Base-by-base conservation (phyloP, 1,140 invertebrate genomes). In the Drosophila ironensis region DNA sequence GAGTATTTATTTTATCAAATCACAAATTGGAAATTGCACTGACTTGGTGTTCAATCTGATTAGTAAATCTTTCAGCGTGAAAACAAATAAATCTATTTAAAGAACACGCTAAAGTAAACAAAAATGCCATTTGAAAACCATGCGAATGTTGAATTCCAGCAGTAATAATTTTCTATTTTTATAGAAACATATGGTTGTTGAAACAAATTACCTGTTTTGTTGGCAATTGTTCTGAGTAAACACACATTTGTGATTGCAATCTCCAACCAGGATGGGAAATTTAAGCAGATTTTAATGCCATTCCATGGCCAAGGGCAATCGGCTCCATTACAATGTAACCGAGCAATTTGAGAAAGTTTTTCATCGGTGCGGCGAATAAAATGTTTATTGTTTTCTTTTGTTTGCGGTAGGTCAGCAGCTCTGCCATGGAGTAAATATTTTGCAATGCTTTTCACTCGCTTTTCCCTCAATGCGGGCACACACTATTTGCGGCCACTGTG, bases 341-440 rank as follows among this genome's bases (percentile, higher is more conserved):
- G 3, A 71, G 30, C 20, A 33, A 28, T 28, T 64, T 56, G 69
- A 41, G 78, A 82, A 82, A 82, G 73, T 82, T 76, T 35, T 40
- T 35, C 6, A 2, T 42, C 20, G 4, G 24, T 41, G 35, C 6
- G 50, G 48, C 17, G 19, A 28, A 28, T 33, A 2, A 41, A 69
- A 52, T 46, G 27, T 37, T 57, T 56, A 54, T 16, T 35, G 8
- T 59, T 61, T 67, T 22, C 45, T 27, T 38, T 69, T 35, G 51
- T 72, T 64, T 75, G 71, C 25, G 60, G 72, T 72, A 72, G 77
- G 60, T 72, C 56, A 77, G 72, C 57, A 59, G 69, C n/a, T n/a
- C n/a, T n/a, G n/a, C n/a, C n/a, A n/a, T n/a, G n/a, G n/a, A 70
- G 61, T 30, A 81, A 81, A 71, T 75, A 72, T 71, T 54, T 60